phyloP scores from a whole-genome alignment of 2,113 vertebrate genomes.

The Sarotherodon lohbergeri region DNA sequence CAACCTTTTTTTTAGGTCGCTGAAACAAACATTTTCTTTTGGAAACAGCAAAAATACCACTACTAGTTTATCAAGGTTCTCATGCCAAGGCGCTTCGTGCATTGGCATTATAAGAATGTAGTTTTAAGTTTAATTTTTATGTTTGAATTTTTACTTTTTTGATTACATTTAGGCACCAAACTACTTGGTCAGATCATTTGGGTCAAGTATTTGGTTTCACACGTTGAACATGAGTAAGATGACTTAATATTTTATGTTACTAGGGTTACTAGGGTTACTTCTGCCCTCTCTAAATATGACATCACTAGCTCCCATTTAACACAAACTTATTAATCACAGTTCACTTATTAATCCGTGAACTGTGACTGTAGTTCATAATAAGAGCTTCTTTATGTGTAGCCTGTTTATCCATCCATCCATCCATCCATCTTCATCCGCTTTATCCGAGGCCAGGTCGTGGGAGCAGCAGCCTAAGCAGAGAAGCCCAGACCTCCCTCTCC shows the following conservation, averaged over 20 bases:
- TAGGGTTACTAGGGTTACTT: neutral
- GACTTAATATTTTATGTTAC: neutral
- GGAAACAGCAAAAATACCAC: neutral
- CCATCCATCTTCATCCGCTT: neutral
- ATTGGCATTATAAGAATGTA: neutral
- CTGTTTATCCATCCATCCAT: neutral
- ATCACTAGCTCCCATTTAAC: neutral
- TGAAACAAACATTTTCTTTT: neutral
- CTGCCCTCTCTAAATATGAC: neutral
- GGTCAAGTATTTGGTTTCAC: neutral
- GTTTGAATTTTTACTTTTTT: neutral
- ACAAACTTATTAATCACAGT: fast-evolving
- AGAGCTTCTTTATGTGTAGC: neutral
- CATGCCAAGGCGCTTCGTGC: neutral
- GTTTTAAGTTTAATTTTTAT: neutral
- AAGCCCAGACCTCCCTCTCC: too few relatives aligned
- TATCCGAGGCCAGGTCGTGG: neutral
- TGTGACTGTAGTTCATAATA: neutral
- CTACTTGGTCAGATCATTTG: neutral
- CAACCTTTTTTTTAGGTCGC: neutral
- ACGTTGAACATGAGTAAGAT: neutral
- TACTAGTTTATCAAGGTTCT: neutral
- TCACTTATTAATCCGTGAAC: fast-evolving
- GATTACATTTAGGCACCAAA: neutral
- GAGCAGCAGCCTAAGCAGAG: neutral